phyloP scores from a whole-genome alignment of 2,797 vertebrate genomes.

The Diplodus puntazzo region DNA sequence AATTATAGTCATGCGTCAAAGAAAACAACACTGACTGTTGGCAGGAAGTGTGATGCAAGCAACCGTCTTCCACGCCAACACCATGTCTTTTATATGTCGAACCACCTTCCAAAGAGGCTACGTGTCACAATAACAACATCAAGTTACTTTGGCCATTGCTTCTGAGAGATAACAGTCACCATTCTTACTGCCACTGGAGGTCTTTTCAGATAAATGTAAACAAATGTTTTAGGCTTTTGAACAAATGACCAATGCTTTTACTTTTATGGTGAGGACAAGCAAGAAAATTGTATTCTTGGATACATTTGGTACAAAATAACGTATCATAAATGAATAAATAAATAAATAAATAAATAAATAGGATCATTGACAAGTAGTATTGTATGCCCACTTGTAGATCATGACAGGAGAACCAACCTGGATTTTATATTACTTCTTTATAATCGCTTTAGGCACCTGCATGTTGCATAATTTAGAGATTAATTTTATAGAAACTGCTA shows the following conservation, averaged over 20 bases:
- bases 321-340: background rate
- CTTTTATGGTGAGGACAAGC: background rate
- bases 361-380: background rate
- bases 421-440: background rate
- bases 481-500: background rate
- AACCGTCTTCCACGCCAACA: too few relatives aligned
- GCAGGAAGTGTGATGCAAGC: too few relatives aligned
- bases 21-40: too few relatives aligned
- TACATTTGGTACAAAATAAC: background rate
- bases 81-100: too few relatives aligned
- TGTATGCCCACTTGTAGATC: background rate
- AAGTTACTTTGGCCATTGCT: too few relatives aligned
- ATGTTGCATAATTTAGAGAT: slow-evolving; percentile 1
- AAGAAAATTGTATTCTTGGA: background rate
- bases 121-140: too few relatives aligned
- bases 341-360: background rate
- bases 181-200: too few relatives aligned
- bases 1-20: too few relatives aligned
- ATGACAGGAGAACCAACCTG: background rate
- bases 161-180: too few relatives aligned
- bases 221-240: background rate
- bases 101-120: too few relatives aligned
- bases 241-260: background rate
- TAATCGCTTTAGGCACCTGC: background rate
- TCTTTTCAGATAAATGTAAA: background rate